Evolutionary conservation across 2,888 invertebrate species (phyloP).

Genomic region (Stegana nigrithorax): DNA sequence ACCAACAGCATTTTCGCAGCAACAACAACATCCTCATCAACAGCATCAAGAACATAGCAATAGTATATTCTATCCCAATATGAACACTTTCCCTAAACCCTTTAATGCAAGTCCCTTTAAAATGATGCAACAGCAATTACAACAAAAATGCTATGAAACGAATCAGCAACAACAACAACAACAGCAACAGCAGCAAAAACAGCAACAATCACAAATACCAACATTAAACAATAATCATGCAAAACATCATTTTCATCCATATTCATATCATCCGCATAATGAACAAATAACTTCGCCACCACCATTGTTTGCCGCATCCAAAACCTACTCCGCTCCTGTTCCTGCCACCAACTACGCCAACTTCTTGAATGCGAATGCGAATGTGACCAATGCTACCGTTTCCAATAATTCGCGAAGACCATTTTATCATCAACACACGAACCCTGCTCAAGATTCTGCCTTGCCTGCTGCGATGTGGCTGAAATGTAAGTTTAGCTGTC

Average conservation of each 20-base stretch:
- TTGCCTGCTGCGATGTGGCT: slow-evolving; percentile 60
- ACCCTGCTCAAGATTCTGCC: slow-evolving; percentile 45
- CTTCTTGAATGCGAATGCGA: slow-evolving; percentile 1
- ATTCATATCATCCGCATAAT: slow-evolving; percentile 14
- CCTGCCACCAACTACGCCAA: slow-evolving; percentile 32
- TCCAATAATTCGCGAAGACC: slow-evolving; percentile 46
- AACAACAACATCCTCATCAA: slow-evolving; percentile 24
- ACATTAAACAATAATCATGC: background rate
- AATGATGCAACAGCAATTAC: slow-evolving; percentile 49
- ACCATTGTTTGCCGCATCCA: slow-evolving; percentile 16
- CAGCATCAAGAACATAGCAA: slow-evolving; percentile 39
- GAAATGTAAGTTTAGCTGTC: slow-evolving; percentile 63
- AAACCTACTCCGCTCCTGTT: slow-evolving; percentile 1
- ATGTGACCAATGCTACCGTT: slow-evolving; percentile 36
- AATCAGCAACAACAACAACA: slow-evolving; percentile 35
- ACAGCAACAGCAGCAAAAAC: slow-evolving; percentile 38
- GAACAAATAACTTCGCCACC: background rate
- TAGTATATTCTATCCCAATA: slow-evolving; percentile 47
- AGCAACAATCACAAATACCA: slow-evolving; percentile 12
- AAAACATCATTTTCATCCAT: background rate
- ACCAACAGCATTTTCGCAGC: slow-evolving; percentile 29
- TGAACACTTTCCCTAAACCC: background rate
- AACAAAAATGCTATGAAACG: slow-evolving; percentile 41
- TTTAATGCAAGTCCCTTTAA: slow-evolving; percentile 35
- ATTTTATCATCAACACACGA: no score